Evolutionary conservation across 1,140 invertebrate species (phyloP), one percentile per base, ranked within the genome.

Genomic region (Drosophila saltans): DNA sequence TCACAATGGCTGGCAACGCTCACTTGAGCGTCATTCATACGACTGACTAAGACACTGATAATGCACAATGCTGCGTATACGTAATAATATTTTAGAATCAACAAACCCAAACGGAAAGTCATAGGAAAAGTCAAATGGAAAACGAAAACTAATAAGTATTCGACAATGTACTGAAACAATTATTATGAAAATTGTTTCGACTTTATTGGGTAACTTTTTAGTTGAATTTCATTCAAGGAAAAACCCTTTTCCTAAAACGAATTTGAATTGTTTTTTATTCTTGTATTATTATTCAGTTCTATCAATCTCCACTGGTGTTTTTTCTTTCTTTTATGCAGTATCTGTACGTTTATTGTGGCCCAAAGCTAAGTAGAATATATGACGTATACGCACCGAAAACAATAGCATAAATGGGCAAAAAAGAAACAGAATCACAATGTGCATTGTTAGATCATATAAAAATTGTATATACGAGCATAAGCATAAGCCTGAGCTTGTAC

Each of bases 341-440:
- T 66, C 45, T 66, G 68, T 63, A 48, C 56, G 33, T 64, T 57
- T 77, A 61, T 78, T 72, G 71, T 62, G 63, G 56, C 68, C 61
- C 57, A 33, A 65, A 78, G 75, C 48, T 78, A 78, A 78, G 76
- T 78, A 72, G 59, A 78, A 78, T 63, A 78, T 78, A 78, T 78
- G 72, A 78, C 75, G 75, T 78, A 78, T 78, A 78, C 76, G 76
- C 76, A 72, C 21, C 33, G 6, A 36, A 40, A 36, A 52, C 78
- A 58, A 72, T 72, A 72, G 2, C 45, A 48, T 24, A 48, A 5
- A 26, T 75, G 48, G 45, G 43, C 39, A 40, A 43, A 62, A 40
- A 71, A 58, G 8, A 21, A 59, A 67, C 52, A 43, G 67, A 76
- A 76, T 76, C 74, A 79, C 70, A 63, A 68, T 70, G 66, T 83